These are phyloP conservation scores for Biston betularia DNA, from an alignment of 2,888 invertebrate genomes.

Conservation along the genomic window DNA sequence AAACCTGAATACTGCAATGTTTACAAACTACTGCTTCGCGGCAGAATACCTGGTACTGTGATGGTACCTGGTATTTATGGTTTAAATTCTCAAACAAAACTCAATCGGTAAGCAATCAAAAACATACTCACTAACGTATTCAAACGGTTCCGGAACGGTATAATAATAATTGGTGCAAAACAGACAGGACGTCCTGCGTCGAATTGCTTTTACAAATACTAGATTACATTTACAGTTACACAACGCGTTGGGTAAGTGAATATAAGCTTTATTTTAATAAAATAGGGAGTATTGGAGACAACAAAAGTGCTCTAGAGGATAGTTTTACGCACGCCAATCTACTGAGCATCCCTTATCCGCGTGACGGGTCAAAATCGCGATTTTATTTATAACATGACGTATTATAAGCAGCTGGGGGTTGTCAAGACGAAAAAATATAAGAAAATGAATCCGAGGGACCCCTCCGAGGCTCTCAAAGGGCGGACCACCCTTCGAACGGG, in stretches of 20 bases:
- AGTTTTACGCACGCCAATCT: constrained; percentile 58
- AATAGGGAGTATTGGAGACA: constrained; percentile 10
- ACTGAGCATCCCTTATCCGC: constrained; percentile 75
- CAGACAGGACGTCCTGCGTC: constrained; percentile 84
- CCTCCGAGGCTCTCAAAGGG: constrained; percentile 63
- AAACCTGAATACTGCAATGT: no score
- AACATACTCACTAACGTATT: constrained; percentile 58
- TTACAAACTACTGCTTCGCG: no score
- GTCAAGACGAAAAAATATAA: constrained; percentile 82
- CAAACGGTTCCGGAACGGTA: constrained; percentile 75
- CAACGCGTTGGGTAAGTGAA: constrained; percentile 41
- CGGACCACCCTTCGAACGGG: constrained; percentile 83
- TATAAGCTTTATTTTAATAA: constrained; percentile 44
- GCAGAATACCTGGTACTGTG: no score
- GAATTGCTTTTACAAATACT: constrained; percentile 63
- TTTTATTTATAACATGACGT: constrained; percentile 85
- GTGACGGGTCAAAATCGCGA: constrained; percentile 85
- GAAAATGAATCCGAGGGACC: constrained; percentile 74
- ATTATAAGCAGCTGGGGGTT: constrained; percentile 82
- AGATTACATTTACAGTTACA: constrained; percentile 51
- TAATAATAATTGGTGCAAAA: constrained; percentile 84
- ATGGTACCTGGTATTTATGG: no score
- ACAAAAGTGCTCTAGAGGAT: constrained; percentile 5
- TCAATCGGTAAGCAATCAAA: constrained; percentile 32
- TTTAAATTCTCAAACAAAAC: neutral